These are phyloP conservation scores for Heterohyrax brucei DNA, from an alignment of 2,797 vertebrate species.

Conservation along the genomic window DNA sequence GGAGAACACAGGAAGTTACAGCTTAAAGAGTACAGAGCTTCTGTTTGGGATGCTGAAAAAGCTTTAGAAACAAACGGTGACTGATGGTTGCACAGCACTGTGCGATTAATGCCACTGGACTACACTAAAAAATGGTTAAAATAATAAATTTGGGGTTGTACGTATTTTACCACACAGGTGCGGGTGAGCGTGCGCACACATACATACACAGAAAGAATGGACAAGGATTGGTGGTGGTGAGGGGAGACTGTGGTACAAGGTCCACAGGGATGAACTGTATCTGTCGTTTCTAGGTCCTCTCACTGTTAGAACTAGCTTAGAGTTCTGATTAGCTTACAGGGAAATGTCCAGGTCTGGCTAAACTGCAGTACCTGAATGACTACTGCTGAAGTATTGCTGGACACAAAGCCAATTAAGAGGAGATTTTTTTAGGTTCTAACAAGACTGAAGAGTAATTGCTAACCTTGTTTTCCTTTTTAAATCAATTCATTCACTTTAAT, in stretches of 20 bases:
- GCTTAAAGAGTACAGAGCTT: not conserved
- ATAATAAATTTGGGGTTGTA: not conserved
- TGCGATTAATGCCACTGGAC: not conserved
- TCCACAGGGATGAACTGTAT: not conserved
- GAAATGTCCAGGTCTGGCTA: not conserved
- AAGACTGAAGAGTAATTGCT: slow-evolving; percentile 28
- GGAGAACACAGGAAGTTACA: no score
- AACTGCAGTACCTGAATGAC: slow-evolving; percentile 9
- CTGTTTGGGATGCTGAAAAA: not conserved
- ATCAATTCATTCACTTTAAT: not conserved
- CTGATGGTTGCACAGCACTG: not conserved
- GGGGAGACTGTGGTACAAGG: not conserved
- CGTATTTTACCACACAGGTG: not conserved
- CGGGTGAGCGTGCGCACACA: not conserved
- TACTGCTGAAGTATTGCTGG: slow-evolving; percentile 2
- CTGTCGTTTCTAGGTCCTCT: not conserved
- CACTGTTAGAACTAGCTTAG: not conserved
- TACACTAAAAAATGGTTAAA: not conserved
- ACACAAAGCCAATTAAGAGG: not conserved
- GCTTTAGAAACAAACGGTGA: not conserved
- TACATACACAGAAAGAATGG: not conserved
- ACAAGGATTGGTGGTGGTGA: not conserved
- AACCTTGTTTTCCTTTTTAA: not conserved
- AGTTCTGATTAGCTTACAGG: not conserved
- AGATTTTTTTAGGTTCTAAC: slow-evolving; percentile 37